A percentile compares a stretch with the other conserved stretches of the same genome.
phyloP scores from a whole-genome alignment of 1,140 invertebrate genomes.

The Mesaphorura yosii region DNA sequence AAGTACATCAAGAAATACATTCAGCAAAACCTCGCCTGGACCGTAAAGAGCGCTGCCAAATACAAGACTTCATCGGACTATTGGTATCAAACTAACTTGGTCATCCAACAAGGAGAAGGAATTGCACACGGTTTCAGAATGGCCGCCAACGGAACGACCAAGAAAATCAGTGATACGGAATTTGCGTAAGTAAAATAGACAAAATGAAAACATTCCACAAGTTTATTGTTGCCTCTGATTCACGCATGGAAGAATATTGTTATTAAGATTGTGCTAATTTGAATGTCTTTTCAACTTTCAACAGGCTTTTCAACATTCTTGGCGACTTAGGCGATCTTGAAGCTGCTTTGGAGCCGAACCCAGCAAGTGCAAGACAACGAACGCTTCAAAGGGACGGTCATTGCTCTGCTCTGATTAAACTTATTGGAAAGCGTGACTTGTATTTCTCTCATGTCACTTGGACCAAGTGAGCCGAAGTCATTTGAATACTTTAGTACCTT shows the following conservation, averaged over 20 bases:
- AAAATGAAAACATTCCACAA: neutral
- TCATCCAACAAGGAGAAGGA: constrained; percentile 56
- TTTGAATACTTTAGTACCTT: too few species aligned
- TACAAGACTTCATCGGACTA: constrained; percentile 47
- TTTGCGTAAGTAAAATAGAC: constrained; percentile 41
- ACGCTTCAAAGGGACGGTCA: constrained; percentile 37
- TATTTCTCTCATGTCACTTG: constrained; percentile 57
- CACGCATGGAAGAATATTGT: neutral
- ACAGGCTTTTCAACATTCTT: constrained; percentile 54
- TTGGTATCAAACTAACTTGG: constrained; percentile 67
- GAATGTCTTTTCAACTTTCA: constrained; percentile 17
- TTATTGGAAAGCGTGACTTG: constrained; percentile 40
- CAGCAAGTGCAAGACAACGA: constrained; percentile 29
- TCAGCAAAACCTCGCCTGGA: constrained; percentile 49
- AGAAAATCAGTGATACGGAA: constrained; percentile 49
- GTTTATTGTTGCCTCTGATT: neutral
- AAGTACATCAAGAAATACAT: constrained; percentile 53
- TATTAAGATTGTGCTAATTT: neutral
- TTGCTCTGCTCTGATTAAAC: constrained; percentile 51
- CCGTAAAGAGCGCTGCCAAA: constrained; percentile 46
- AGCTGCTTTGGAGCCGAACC: constrained; percentile 35
- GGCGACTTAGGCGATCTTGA: constrained; percentile 66
- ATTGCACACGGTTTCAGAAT: constrained; percentile 54
- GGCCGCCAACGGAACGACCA: constrained; percentile 49
- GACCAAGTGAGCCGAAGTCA: constrained; percentile 45